Base-by-base conservation (phyloP, 1,140 invertebrate genomes). In the Heliconius hewitsoni region DNA sequence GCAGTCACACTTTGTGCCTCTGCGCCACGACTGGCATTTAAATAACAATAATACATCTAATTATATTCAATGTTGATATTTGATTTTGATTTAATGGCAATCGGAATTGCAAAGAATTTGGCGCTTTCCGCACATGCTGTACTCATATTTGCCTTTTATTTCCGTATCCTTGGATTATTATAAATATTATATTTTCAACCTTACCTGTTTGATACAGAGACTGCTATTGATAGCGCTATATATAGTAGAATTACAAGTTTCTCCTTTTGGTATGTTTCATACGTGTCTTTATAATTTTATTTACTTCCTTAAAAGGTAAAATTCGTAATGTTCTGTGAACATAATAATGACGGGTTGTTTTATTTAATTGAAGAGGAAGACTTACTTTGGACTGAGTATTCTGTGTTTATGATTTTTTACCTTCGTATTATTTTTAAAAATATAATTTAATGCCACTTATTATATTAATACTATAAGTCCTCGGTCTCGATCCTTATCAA, bases 261-360 rank as follows among this genome's bases (percentile, higher is more conserved):
- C 60, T 66, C 30, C 60, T 27, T 66, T 66, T 30, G 60, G 60
- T 66, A 66, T 27, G 57, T 66, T 27, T 13, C 60, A 66, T 66
- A 66, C 60, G 27, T 66, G 60, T 66, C 2, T 30, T 66, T 66
- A 66, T 66, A n/a, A 13, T 66, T 66, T 66, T 11, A 66, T 66
- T 66, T 66, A 30, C 60, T 66, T 66, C 60, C 60, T 66, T 27
- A 66, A 66, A 66, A 66, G 60, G 60, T 66, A 66, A 66, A 60
- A 66, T 66, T 30, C 23, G 27, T 27, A 13, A 66, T 66, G 60
- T 30, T 66, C 19, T 57, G 30, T 30, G 60, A 66, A 27, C 23
- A 66, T 30, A 66, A 60, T 23, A 60, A 60, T 60, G 57, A 66
- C 13, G 27, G 27, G 60, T 66, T 66, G 60, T n/a, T 66, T 66